Percentiles rank a stretch among this genome's conserved stretches.
Conservation (phyloP, 2,113 vertebrate species). For the Fregetta grallaria region DNA sequence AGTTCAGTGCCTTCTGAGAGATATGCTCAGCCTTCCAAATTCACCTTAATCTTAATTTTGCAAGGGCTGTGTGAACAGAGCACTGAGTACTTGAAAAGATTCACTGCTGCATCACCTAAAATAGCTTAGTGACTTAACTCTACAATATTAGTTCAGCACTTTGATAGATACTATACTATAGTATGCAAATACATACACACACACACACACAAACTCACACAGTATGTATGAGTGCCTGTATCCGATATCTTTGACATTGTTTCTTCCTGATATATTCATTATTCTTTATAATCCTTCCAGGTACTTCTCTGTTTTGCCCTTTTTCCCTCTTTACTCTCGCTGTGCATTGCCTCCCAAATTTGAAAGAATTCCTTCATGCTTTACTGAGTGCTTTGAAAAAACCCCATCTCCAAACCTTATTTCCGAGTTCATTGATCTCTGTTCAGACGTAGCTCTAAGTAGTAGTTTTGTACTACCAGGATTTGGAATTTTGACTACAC, state of each 20-base stretch:
- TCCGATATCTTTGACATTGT: accelerated
- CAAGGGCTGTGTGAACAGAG: not conserved
- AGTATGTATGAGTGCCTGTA: not conserved
- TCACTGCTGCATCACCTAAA: not conserved
- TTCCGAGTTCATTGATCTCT: not conserved
- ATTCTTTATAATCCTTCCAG: not conserved
- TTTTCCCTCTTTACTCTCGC: not conserved
- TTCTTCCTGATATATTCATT: not conserved
- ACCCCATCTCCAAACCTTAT: not conserved
- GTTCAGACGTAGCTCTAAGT: not conserved
- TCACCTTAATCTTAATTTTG: not conserved
- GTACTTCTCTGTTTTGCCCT: not conserved
- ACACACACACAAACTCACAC: too few species aligned
- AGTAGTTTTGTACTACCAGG: not conserved
- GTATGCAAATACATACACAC: not conserved
- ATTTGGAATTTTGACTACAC: not conserved
- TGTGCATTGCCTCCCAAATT: not conserved
- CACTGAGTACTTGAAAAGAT: not conserved
- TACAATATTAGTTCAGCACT: not conserved
- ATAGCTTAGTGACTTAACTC: not conserved
- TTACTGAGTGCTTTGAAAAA: not conserved
- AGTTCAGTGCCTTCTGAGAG: not conserved
- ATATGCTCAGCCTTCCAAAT: not conserved
- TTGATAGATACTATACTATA: not conserved
- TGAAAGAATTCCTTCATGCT: not conserved